Base-by-base conservation (phyloP, 2,113 vertebrate genomes). In the Tupaia chinensis region DNA sequence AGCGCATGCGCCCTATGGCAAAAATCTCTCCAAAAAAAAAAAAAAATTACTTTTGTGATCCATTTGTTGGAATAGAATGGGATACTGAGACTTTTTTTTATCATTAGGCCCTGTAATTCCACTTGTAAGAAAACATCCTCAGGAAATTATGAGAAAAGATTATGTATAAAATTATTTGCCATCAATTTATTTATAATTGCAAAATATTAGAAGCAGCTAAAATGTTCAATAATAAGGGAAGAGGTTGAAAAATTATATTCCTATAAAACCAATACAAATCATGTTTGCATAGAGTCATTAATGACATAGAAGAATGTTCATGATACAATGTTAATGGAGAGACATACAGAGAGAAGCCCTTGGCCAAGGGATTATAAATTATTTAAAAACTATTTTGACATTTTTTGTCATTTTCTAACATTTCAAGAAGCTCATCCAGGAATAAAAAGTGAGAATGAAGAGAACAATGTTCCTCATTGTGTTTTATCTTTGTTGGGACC, bases 201-300 rank as follows among this genome's bases (percentile, higher is more conserved):
- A 70, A 91, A 89, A 74, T 65, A 74, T 91, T 85, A 89, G 60
- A 96, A 82, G n/a, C 17, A 94, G 63, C 69, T 29, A 92, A 89
- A 95, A 69, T 87, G 19, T 72, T 56, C 23, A 65, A 76, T 32
- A 89, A 34, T 87, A 87, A 87, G 22, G 44, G 58, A 85, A 13
- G 44, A 34, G 23, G 87, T 29, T 83, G n/a, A 53, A 80, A 81
- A 79, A 93, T 20, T 54, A 70, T 90, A 66, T 63, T 20, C 13
- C 25, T 20, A 14, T 81, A 87, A 84, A 25, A 83, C 17, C 72
- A 89, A 61, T 95, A 83, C 58, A 91, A 89, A 97, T 87, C 22
- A 79, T 17, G 27, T 95, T 83, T 96, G 44, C 12, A 32, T 69
- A 77, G 58, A 93, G 14, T 80, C 61, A 53, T 65, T 94, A 44